Percentiles rank a stretch among this genome's conserved stretches.
phyloP scores from a whole-genome alignment of 2,888 invertebrate genomes.

The Spodoptera littoralis region DNA sequence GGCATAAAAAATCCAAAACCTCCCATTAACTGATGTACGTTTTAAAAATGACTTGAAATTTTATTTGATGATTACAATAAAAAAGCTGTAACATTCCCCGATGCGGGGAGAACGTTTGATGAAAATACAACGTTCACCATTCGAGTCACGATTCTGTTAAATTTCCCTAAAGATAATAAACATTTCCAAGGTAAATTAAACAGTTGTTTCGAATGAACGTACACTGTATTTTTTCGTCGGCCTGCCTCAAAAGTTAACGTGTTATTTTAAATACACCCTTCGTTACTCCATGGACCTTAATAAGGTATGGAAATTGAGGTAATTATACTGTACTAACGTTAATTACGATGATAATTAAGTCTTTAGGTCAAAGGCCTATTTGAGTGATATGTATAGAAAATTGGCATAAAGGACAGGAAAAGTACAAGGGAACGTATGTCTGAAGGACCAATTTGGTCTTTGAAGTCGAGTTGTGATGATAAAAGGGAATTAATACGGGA shows the following conservation, averaged over 20 bases:
- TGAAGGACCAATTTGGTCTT: conserved; percentile 30
- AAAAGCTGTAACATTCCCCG: conserved; percentile 60
- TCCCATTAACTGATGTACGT: conserved; percentile 37
- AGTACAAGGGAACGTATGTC: conserved; percentile 25
- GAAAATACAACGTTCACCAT: conserved; percentile 72
- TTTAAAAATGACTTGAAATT: conserved; percentile 60
- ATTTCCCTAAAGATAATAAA: conserved; percentile 86
- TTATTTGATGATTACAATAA: conserved; percentile 70
- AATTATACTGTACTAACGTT: conserved; percentile 54
- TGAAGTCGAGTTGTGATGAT: conserved; percentile 16
- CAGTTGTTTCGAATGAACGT: conserved; percentile 69
- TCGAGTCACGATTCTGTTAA: conserved; percentile 79
- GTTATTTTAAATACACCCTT: conserved; percentile 52
- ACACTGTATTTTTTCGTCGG: conserved; percentile 51
- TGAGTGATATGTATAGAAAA: conserved; percentile 47
- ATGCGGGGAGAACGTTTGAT: conserved; percentile 61
- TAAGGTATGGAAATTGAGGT: conserved; percentile 42
- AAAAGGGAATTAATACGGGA: conserved; percentile 20
- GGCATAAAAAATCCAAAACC: conserved; percentile 43
- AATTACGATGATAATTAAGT: conserved; percentile 46
- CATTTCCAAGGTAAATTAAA: conserved; percentile 81
- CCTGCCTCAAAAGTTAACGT: conserved; percentile 37
- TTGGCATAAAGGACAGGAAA: conserved; percentile 17
- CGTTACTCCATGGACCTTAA: conserved; percentile 27
- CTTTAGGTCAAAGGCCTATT: conserved; percentile 39